phyloP scores from a whole-genome alignment of 2,888 invertebrate genomes.

The Arctia plantaginis region DNA sequence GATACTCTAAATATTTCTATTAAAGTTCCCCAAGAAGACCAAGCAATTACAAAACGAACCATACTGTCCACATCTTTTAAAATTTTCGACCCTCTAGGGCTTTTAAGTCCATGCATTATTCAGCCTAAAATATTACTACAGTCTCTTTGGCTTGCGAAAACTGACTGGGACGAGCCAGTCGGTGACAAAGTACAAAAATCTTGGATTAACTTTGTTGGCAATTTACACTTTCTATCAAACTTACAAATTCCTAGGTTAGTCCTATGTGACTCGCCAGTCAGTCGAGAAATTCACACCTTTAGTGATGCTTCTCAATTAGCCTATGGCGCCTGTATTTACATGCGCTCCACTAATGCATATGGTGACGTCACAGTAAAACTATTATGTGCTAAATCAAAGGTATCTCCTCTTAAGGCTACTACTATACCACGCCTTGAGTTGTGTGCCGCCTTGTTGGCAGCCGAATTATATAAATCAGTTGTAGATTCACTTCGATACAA shows the following conservation, averaged over 20 bases:
- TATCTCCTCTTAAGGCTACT: slow-evolving; percentile 44
- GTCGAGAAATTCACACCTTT: slow-evolving; percentile 47
- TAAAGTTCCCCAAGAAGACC: not conserved
- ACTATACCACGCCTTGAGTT: slow-evolving; percentile 52
- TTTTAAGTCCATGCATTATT: slow-evolving; percentile 15
- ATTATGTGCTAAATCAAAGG: slow-evolving; percentile 46
- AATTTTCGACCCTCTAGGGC: slow-evolving; percentile 26
- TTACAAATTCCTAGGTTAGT: slow-evolving; percentile 42
- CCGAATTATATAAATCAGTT: slow-evolving; percentile 23
- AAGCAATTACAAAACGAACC: not conserved
- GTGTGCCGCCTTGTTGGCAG: slow-evolving; percentile 39
- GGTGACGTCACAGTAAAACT: slow-evolving; percentile 29
- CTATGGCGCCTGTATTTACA: no score
- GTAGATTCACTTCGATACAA: slow-evolving; percentile 21
- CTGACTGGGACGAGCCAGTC: slow-evolving; percentile 23
- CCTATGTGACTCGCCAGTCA: slow-evolving; percentile 28
- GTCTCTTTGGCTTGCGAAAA: slow-evolving; percentile 20
- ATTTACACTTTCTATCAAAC: slow-evolving; percentile 19
- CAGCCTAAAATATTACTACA: slow-evolving; percentile 24
- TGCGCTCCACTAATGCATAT: slow-evolving; percentile 28
- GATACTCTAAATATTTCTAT: not conserved
- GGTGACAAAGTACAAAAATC: not conserved
- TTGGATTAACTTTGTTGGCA: slow-evolving; percentile 35
- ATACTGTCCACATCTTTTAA: slow-evolving; percentile 19
- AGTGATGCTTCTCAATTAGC: no score